A percentile compares a stretch with the other conserved stretches of the same genome.
Conservation (phyloP, 2,888 invertebrate species). For the Anaspis maculata region DNA sequence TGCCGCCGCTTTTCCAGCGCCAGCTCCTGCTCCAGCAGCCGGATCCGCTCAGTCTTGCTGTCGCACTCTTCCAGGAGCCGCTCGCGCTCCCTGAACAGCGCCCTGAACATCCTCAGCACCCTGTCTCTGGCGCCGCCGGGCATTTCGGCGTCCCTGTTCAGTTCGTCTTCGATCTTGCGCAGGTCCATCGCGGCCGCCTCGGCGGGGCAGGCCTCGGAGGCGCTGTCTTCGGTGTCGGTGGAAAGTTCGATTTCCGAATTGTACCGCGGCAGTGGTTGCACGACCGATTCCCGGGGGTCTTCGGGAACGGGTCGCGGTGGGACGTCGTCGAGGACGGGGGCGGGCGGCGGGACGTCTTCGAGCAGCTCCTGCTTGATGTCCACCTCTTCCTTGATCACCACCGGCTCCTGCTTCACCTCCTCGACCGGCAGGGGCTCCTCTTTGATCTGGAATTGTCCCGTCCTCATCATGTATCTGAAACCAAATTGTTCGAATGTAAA, state of each 20-base stretch:
- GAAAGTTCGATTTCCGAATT: slow-evolving; percentile 60
- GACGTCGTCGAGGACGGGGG: no score
- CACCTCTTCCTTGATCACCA: no score
- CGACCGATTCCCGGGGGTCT: slow-evolving; percentile 33
- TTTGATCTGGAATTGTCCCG: no score
- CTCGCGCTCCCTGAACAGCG: slow-evolving; percentile 33
- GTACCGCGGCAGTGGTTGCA: slow-evolving; percentile 31
- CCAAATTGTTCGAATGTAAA: no score
- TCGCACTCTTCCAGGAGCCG: slow-evolving; percentile 27
- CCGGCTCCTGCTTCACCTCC: slow-evolving; percentile 1
- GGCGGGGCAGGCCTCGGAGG: no score
- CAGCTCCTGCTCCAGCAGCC: slow-evolving; percentile 30
- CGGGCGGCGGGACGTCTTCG: no score
- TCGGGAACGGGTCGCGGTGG: no score
- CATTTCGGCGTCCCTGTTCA: slow-evolving; percentile 30
- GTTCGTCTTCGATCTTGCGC: slow-evolving; percentile 31
- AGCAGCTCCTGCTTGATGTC: slow-evolving; percentile 7
- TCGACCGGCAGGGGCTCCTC: slow-evolving; percentile 6
- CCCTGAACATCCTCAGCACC: slow-evolving; percentile 32
- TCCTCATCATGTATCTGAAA: no score
- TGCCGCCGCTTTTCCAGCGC: slow-evolving; percentile 22
- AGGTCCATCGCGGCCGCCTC: no score
- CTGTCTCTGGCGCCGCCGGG: slow-evolving; percentile 26
- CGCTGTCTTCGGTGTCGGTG: slow-evolving; percentile 63
- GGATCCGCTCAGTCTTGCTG: slow-evolving; percentile 34